Evolutionary conservation across 2,113 vertebrate genomes (phyloP).

Genomic region (Turdus rufiventris): DNA sequence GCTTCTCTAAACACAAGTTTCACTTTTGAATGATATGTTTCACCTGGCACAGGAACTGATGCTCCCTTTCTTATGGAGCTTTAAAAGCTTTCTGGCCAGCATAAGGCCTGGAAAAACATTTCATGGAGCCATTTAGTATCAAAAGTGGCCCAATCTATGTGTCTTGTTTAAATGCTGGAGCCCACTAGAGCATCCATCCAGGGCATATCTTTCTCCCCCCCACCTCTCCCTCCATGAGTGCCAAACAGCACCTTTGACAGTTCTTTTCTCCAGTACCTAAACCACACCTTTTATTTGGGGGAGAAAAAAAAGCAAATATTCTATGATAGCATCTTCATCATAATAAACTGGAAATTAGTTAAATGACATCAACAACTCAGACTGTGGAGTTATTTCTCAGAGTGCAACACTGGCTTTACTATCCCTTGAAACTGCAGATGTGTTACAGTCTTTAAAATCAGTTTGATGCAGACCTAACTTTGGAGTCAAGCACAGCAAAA

Average conservation of each 20-base stretch:
- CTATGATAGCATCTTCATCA: background rate
- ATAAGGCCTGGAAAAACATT: background rate
- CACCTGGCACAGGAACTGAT: constrained; percentile 3
- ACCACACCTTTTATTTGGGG: background rate
- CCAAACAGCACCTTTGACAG: no score
- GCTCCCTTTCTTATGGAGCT: background rate
- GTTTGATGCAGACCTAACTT: background rate
- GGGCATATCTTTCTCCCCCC: no score
- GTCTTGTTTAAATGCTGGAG: background rate
- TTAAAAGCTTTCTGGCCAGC: background rate
- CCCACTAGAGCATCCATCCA: background rate
- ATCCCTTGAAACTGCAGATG: background rate
- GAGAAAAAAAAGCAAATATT: background rate
- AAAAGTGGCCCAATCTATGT: background rate
- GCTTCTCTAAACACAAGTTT: background rate
- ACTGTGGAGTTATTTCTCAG: no score
- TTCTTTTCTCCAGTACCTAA: background rate
- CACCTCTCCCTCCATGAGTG: background rate
- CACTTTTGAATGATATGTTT: background rate
- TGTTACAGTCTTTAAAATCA: background rate
- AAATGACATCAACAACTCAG: background rate
- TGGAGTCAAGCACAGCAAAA: background rate
- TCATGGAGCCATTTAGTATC: background rate
- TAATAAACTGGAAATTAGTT: background rate
- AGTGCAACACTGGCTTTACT: no score